Evolutionary conservation across 2,888 invertebrate genomes (phyloP), one percentile per base, ranked within the genome.

Genomic region (Drosophila quinaria): DNA sequence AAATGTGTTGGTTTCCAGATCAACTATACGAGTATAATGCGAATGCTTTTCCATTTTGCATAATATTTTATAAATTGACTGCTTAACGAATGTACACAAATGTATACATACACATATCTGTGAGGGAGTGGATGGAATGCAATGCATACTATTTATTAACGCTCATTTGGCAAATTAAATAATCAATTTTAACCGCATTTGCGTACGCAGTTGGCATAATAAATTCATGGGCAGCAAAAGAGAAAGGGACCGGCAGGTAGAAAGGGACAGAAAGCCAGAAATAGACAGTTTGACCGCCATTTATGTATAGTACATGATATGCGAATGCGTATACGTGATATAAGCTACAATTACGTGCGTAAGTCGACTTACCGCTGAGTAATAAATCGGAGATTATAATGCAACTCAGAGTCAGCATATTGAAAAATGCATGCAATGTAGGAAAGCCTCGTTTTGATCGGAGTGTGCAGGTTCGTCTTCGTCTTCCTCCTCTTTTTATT

Each of bases 371-470:
- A 93, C 93, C 93, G 78, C 91, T 91, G 70, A 91, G 87, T 74
- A 91, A 91, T 78, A 92, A 91, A 70, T 92, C 91, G 33, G 92
- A 91, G 68, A 93, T 91, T 70, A 93, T 83, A 73, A 93, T 90
- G 92, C 92, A 93, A 71, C 91, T 88, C 59, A 91, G 75, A 35
- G 90, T 87, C 61, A 92, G 75, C 80, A 92, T 82, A 86, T 92
- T 92, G 82, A 92, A 92, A 85, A 91, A 90, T 63, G 90, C 87
- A 70, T 88, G 78, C 66, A 85, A 80, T 52, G 80, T 70, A 84
- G 87, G 90, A 91, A 91, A 67, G 59, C 76, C 64, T n/a, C 25
- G 52, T 52, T 35, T 69, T 42, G 64, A 47, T 42, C 67, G 59
- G 1, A 25, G 50, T 41, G 35, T 39, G 22, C 58, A 10, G 22